These are phyloP conservation scores for Galerucella pusilla DNA, from an alignment of 2,888 invertebrate genomes.

Conservation along the genomic window DNA sequence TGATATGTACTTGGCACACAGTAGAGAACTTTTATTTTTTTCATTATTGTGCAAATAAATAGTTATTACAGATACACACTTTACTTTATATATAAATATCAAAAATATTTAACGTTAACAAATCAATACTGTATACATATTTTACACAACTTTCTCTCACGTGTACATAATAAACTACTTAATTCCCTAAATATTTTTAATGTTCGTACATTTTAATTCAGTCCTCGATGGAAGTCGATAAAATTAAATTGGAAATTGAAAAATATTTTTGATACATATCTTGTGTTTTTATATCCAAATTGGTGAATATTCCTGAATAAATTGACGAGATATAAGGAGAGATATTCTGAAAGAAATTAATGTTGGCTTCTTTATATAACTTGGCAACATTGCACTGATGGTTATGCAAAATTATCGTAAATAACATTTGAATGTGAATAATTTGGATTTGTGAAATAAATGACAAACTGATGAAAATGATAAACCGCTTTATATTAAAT, in stretches of 20 bases:
- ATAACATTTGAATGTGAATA: background rate
- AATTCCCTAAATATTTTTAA: background rate
- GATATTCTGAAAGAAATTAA: too few relatives aligned
- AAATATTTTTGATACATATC: too few relatives aligned
- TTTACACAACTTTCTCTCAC: background rate
- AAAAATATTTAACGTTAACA: background rate
- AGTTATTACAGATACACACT: background rate
- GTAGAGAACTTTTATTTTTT: background rate
- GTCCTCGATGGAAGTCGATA: background rate
- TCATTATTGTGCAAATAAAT: background rate
- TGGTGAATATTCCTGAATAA: too few relatives aligned
- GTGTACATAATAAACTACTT: background rate
- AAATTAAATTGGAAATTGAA: too few relatives aligned
- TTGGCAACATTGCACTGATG: background rate
- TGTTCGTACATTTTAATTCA: background rate
- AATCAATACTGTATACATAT: background rate
- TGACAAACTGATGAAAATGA: background rate
- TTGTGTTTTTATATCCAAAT: too few relatives aligned
- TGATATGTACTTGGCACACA: background rate
- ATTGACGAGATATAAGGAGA: too few relatives aligned
- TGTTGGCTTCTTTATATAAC: background rate
- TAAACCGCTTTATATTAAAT: background rate
- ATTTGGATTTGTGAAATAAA: slow-evolving; percentile 1
- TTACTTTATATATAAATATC: background rate
- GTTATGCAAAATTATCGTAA: background rate